These are phyloP conservation scores for Steinernema khuongi DNA, from an alignment of 1,140 invertebrate species.

Conservation along the genomic window DNA sequence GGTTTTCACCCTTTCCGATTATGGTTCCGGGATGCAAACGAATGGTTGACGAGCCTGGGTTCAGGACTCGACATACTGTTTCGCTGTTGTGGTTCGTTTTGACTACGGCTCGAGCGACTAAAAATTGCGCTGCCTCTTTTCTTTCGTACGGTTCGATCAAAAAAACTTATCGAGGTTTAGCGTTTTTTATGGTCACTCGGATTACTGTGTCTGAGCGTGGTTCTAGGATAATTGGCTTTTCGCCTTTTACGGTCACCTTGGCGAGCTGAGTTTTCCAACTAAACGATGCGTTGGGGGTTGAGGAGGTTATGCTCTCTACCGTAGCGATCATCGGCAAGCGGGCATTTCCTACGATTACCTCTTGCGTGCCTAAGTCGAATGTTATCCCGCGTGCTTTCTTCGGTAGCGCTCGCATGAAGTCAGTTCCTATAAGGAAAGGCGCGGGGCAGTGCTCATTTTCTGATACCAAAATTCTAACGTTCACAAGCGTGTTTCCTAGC, in stretches of 20 bases:
- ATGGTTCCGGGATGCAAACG: too few species aligned
- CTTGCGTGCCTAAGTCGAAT: too few species aligned
- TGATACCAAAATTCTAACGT: conserved; percentile 10
- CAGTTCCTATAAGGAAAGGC: conserved; percentile 24
- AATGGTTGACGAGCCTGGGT: too few species aligned
- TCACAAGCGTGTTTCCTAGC: conserved; percentile 3
- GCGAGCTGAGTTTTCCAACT: background rate
- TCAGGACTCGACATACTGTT: too few species aligned
- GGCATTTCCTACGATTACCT: too few species aligned
- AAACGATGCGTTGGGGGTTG: conserved; percentile 13
- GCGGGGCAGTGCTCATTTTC: conserved; percentile 23
- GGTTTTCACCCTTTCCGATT: too few species aligned
- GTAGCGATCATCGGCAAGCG: background rate
- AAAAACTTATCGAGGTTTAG: background rate
- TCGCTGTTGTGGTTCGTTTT: too few species aligned
- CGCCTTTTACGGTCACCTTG: conserved; percentile 19
- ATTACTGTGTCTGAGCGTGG: conserved; percentile 25
- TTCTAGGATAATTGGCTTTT: background rate
- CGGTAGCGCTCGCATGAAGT: too few species aligned
- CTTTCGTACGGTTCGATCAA: background rate
- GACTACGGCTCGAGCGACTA: too few species aligned
- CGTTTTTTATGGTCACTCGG: background rate
- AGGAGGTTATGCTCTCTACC: background rate
- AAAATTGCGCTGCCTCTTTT: background rate
- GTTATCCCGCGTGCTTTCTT: too few species aligned